Evolutionary conservation across 2,113 vertebrate genomes (phyloP).

Genomic region (Emydura subglobosa): DNA sequence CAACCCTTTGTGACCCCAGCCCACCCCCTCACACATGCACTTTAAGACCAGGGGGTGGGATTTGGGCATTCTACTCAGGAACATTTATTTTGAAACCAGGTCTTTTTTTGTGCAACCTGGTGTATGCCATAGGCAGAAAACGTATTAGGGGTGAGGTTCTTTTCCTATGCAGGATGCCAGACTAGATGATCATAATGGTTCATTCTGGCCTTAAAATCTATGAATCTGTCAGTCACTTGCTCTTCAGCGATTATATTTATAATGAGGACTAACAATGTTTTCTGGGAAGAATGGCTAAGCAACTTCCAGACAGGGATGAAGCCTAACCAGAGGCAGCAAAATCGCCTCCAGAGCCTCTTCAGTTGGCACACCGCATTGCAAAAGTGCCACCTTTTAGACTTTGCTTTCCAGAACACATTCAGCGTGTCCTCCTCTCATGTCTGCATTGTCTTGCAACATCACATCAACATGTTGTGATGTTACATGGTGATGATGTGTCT

Average conservation of each 20-base stretch:
- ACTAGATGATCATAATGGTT: background rate
- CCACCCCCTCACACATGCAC: background rate
- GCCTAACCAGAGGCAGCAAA: background rate
- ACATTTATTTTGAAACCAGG: background rate
- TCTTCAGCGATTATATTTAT: background rate
- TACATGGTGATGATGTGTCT: background rate
- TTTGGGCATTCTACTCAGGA: background rate
- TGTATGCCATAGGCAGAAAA: background rate
- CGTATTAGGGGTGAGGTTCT: background rate
- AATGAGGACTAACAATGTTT: background rate
- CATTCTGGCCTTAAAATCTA: background rate
- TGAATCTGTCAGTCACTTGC: background rate
- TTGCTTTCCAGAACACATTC: background rate
- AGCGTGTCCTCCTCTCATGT: background rate
- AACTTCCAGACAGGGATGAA: background rate
- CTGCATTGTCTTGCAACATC: background rate
- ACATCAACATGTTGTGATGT: background rate
- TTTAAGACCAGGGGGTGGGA: background rate
- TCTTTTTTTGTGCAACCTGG: background rate
- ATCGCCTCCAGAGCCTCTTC: background rate
- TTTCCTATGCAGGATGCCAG: background rate
- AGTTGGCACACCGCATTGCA: background rate
- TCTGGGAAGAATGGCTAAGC: background rate
- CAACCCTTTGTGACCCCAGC: background rate
- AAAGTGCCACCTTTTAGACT: background rate